Conservation (phyloP, 2,888 invertebrate species). For the Strigamia transsilvanica region DNA sequence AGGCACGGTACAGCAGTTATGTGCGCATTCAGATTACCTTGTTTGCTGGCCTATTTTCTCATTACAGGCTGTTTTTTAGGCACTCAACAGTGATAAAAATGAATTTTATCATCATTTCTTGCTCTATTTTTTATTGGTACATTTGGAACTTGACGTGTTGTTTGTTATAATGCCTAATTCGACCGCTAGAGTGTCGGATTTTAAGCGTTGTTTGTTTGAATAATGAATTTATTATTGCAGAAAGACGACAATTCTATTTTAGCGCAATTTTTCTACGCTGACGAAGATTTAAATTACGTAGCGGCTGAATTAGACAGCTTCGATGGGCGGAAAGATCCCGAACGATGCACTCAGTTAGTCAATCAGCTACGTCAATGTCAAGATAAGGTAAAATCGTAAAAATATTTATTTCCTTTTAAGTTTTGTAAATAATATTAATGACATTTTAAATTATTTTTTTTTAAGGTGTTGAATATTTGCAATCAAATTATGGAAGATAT, state of each 20-base stretch:
- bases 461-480: slow-evolving; percentile 86
- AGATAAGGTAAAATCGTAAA: slow-evolving; percentile 67
- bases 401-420: not conserved
- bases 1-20: slow-evolving; percentile 38
- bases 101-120: not conserved
- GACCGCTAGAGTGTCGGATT: not conserved
- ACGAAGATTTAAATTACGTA: slow-evolving; percentile 93
- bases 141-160: slow-evolving; percentile 22
- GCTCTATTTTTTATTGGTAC: slow-evolving; percentile 24
- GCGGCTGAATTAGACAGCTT: slow-evolving; percentile 98
- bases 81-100: slow-evolving; percentile 14
- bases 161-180: not conserved
- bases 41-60: slow-evolving; percentile 37
- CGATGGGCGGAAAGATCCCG: slow-evolving; percentile 98
- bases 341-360: slow-evolving; percentile 92
- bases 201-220: no score
- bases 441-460: slow-evolving; percentile 56
- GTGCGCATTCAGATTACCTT: slow-evolving; percentile 46
- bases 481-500: slow-evolving; percentile 95
- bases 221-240: slow-evolving; percentile 65
- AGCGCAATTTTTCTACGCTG: slow-evolving; percentile 97
- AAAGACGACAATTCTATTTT: slow-evolving; percentile 91
- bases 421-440: not conserved
- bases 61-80: slow-evolving; percentile 34
- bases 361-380: slow-evolving; percentile 94